A percentile compares a stretch with the other conserved stretches of the same genome.
Conservation (phyloP, 2,797 vertebrate species). For the Labroides dimidiatus region DNA sequence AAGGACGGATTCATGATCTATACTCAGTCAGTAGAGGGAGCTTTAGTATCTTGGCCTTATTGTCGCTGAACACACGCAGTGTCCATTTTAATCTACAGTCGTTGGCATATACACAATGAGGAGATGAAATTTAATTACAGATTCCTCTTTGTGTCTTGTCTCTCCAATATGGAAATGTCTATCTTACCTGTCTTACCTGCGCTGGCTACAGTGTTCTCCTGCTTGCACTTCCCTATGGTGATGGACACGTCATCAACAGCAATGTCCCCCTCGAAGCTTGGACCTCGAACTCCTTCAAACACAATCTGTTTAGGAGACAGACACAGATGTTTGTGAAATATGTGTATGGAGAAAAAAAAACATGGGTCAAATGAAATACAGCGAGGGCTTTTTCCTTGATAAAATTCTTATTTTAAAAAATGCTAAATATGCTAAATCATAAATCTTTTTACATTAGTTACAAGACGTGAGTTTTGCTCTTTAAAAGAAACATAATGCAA, state of each 20-base stretch:
- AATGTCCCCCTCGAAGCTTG: constrained; percentile 94
- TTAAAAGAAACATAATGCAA: background rate
- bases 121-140: background rate
- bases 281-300: constrained; percentile 94
- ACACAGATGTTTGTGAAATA: constrained; percentile 13
- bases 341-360: background rate
- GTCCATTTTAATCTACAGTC: no score
- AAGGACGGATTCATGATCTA: no score
- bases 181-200: constrained; percentile 85
- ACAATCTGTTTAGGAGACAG: constrained; percentile 87
- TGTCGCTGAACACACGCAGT: no score
- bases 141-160: constrained; percentile 6
- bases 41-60: no score
- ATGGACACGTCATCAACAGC: constrained; percentile 96
- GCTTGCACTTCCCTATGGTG: constrained; percentile 92
- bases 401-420: background rate
- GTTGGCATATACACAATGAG: background rate
- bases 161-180: constrained; percentile 27
- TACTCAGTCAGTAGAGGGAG: no score
- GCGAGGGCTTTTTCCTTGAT: background rate
- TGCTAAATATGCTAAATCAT: background rate
- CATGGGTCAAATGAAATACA: background rate
- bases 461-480: background rate
- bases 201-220: constrained; percentile 82
- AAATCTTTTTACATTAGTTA: background rate